phyloP scores from a whole-genome alignment of 1,140 invertebrate species.

The Cotesia typhae region DNA sequence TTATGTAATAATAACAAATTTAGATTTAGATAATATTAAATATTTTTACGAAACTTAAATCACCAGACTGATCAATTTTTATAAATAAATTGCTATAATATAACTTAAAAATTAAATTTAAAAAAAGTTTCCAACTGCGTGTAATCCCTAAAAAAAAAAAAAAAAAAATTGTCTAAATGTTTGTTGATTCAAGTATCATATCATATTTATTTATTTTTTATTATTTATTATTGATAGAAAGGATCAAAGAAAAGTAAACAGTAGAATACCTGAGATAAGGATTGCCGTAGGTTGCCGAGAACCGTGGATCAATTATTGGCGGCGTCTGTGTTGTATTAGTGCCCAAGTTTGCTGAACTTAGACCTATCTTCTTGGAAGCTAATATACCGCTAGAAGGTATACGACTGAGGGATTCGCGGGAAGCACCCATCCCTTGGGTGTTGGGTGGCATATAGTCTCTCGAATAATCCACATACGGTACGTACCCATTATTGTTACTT shows the following conservation, averaged over 20 bases:
- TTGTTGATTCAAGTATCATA: too few relatives aligned
- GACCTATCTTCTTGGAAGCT: constrained; percentile 69
- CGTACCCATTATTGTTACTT: constrained; percentile 87
- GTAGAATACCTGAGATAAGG: constrained; percentile 77
- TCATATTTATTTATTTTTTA: too few relatives aligned
- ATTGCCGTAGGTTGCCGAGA: constrained; percentile 88
- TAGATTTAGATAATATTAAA: too few relatives aligned
- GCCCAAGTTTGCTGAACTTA: constrained; percentile 67
- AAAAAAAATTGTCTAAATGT: too few relatives aligned
- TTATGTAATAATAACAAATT: constrained; percentile 48
- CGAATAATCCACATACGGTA: constrained; percentile 86
- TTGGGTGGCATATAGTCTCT: constrained; percentile 84
- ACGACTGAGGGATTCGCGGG: constrained; percentile 67
- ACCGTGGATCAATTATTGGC: constrained; percentile 81
- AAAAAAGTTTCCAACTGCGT: too few relatives aligned
- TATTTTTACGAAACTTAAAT: too few relatives aligned
- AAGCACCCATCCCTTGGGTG: constrained; percentile 64
- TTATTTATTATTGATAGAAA: not conserved
- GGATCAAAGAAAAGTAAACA: constrained; percentile 30
- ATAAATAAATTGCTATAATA: too few relatives aligned
- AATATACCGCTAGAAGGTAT: constrained; percentile 66
- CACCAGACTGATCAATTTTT: too few relatives aligned
- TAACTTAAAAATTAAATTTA: too few relatives aligned
- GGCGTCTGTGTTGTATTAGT: constrained; percentile 63
- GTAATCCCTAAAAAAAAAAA: too few relatives aligned